These are phyloP conservation scores for Schizothorax lantsangensis DNA, from an alignment of 2,797 vertebrate species.

Conservation along the genomic window DNA sequence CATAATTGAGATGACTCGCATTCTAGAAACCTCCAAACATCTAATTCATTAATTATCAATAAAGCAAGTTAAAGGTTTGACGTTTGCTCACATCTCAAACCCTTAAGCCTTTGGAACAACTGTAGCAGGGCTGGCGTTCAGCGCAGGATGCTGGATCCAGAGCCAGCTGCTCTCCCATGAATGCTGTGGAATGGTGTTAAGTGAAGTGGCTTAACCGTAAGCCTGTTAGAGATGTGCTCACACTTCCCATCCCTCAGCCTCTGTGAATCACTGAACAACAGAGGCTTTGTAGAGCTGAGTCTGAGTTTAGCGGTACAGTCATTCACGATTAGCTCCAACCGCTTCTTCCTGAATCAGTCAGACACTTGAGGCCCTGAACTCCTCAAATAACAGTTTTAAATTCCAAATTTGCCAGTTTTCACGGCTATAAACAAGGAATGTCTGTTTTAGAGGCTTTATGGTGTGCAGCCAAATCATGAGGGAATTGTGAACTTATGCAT, in stretches of 20 bases:
- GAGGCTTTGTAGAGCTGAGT: constrained; percentile 12
- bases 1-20: neutral
- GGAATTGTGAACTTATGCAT: neutral
- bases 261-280: constrained; percentile 22
- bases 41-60: neutral
- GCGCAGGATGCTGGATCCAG: constrained; percentile 16
- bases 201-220: constrained; percentile 51
- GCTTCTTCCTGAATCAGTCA: constrained; percentile 8
- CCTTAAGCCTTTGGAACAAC: neutral
- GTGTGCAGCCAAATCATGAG: neutral
- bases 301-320: neutral
- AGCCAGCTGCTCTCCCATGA: constrained; percentile 55
- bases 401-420: neutral
- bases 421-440: constrained; percentile 16
- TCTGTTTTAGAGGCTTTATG: constrained; percentile 1
- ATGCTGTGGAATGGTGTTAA: constrained; percentile 57
- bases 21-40: neutral
- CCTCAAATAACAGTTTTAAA: constrained; percentile 13
- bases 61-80: neutral
- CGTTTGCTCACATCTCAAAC: neutral
- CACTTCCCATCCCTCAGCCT: constrained; percentile 27
- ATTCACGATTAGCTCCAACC: constrained; percentile 19
- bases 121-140: neutral
- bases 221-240: constrained; percentile 47
- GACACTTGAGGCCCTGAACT: constrained; percentile 1